Evolutionary conservation across 1,140 invertebrate species (phyloP), one percentile per base, ranked within the genome.

Genomic region (Bombus ignitus): DNA sequence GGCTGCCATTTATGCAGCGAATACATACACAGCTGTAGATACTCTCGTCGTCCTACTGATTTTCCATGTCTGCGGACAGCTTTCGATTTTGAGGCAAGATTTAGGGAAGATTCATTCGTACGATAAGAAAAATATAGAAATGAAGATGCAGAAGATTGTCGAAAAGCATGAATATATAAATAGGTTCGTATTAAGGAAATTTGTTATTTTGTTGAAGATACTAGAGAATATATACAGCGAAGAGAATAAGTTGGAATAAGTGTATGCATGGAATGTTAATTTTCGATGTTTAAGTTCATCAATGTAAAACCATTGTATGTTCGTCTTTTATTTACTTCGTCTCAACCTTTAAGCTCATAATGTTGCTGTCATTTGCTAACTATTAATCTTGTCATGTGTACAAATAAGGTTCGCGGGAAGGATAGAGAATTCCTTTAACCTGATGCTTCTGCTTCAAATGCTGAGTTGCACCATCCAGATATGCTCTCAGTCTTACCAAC

Each of bases 21-120:
- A 74, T 5, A 90, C 94, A 8, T 96, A 96, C 83, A 91, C 96
- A 0, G 91, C 90, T n/a, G 93, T 95, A 59, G 96, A 96, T 65
- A 94, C 92, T 1, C 90, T 96, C 39, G 92, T 96, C 28, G 92
- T 93, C 1, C 92, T 94, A 4, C 72, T 96, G n/a, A 92, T 96
- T 35, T 94, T 95, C 1, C 95, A 96, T 80, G 92, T 94, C 28
- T 94, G 95, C 32, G 96, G 95, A 44, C 94, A 96, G 37, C 82
- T 96, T 32, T 47, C 73, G 22, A 89, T 78, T 32, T 10, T 90
- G 22, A 65, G 15, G 18, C 0, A 25, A 0, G 25, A 89, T 8
- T 35, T 90, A 0, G 47, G 1, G 15, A 39, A 66, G 15, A 53
- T 90, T 4, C 35, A 2, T 8, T 22, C 10, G 0, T 2, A 68